Evolutionary conservation across 2,888 invertebrate species (phyloP), one percentile per base, ranked within the genome.

Genomic region (Caenorhabditis japonica): DNA sequence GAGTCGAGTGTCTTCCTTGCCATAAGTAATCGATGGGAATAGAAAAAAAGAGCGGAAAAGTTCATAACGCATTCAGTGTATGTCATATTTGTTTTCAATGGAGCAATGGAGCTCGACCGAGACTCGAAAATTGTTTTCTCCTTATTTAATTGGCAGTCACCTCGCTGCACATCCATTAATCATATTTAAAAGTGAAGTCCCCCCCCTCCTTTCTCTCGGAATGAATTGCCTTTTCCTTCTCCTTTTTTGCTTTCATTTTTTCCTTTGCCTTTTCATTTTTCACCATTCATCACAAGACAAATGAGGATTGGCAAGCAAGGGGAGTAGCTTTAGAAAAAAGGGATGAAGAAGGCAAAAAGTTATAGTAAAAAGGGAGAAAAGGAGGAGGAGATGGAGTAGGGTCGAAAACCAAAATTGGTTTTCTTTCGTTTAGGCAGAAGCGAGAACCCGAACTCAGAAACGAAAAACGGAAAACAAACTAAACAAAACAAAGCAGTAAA

Each of bases 131-230:
- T 41, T 47, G 56, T 56, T 19, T 49, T 51, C n/a, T n/a, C n/a
- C n/a, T n/a, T 5, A 4, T 68, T 68, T 59, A 68, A 68, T 68
- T 68, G 58, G 59, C 68, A 68, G 52, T 68, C 68, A 43, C 61
- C 60, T 60, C 59, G n/a, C n/a, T n/a, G n/a, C n/a, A 46, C 55
- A 55, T 61, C 60, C 61, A 70, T 61, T 70, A 70, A 70, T 70
- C 70, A 61, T 58, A 70, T 70, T 70, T 70, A 44, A 62, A 70
- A 70, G 27, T 59, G 44, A 64, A 36, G 15, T 15, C 59, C 7
- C 23, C 27, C 23, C 43, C 10, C 39, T 41, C n/a, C 51, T 23
- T n/a, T 15, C 34, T 23, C 41, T 21, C 33, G n/a, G 17, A 23
- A 17, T n/a, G 30, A 30, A 30, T 30, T 30, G 30, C 30, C 41